Evolutionary conservation across 2,888 invertebrate genomes (phyloP).

Genomic region (Hedychridium roseum): DNA sequence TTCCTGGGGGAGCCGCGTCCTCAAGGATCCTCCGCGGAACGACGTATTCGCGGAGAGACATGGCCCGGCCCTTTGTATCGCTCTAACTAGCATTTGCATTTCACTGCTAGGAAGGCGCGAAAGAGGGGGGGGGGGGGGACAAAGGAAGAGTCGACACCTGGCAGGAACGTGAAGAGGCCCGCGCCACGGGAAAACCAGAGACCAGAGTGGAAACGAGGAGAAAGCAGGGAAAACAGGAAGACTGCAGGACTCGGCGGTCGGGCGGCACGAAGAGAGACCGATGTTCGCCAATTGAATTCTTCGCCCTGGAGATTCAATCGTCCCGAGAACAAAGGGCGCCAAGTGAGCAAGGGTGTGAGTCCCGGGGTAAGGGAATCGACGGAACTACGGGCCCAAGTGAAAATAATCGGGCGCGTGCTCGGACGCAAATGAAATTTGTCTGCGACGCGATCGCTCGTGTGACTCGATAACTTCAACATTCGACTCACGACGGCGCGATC

Average conservation of each 20-base stretch:
- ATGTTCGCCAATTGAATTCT: constrained; percentile 40
- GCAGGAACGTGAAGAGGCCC: too few relatives aligned
- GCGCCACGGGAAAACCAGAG: constrained; percentile 7
- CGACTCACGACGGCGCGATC: constrained; percentile 36
- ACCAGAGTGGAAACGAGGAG: not conserved
- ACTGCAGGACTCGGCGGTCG: too few relatives aligned
- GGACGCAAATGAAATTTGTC: constrained; percentile 42
- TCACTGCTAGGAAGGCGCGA: too few relatives aligned
- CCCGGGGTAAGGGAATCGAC: not conserved
- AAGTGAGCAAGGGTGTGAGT: not conserved
- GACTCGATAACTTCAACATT: constrained; percentile 37
- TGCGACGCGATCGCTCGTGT: constrained; percentile 33
- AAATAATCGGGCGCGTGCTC: constrained; percentile 33
- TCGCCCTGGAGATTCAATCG: constrained; percentile 41
- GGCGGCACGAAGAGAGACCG: constrained; percentile 3
- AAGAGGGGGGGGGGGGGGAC: too few relatives aligned
- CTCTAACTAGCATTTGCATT: too few relatives aligned
- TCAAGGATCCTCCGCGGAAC: too few relatives aligned
- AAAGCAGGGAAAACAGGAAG: too few relatives aligned
- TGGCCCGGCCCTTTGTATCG: too few relatives aligned
- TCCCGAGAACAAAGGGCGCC: constrained; percentile 14
- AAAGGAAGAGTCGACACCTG: too few relatives aligned
- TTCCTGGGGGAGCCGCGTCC: too few relatives aligned
- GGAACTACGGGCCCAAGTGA: constrained; percentile 10
- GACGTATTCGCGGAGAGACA: too few relatives aligned